These are phyloP conservation scores for Morone chrysops DNA, from an alignment of 2,113 vertebrate species.

Conservation along the genomic window DNA sequence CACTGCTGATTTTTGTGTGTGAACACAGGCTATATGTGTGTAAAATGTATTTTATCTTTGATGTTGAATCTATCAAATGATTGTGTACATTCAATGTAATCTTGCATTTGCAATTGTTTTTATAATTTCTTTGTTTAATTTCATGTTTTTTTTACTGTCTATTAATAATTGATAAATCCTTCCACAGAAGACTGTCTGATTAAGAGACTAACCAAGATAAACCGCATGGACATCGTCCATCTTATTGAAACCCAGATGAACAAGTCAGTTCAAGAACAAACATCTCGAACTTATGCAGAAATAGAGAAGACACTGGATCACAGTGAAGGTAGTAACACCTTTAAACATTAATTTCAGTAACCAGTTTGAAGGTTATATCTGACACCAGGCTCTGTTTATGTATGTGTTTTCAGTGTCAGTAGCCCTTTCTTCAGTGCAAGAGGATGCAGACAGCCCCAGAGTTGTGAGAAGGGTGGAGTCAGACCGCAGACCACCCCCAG, in stretches of 20 bases:
- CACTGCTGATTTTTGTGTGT: not conserved
- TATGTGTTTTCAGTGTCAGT: constrained; percentile 70
- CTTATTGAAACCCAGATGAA: constrained; percentile 92
- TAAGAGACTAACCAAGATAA: constrained; percentile 95
- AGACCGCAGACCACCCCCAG: constrained; percentile 89
- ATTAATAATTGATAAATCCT: constrained; percentile 16
- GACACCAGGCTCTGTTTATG: not conserved
- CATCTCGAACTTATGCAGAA: constrained; percentile 88
- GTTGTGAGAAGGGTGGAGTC: constrained; percentile 79
- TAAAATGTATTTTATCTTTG: not conserved
- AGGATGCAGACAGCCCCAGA: constrained; percentile 87
- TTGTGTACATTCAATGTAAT: constrained; percentile 14
- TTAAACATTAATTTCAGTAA: not conserved
- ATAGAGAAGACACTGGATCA: constrained; percentile 95
- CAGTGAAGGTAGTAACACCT: constrained; percentile 89
- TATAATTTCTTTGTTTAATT: constrained; percentile 8
- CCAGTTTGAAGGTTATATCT: not conserved
- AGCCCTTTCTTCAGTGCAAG: constrained; percentile 93
- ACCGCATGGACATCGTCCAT: constrained; percentile 98
- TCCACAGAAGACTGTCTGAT: constrained; percentile 90
- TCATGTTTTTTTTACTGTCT: constrained; percentile 2
- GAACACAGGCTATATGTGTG: not conserved
- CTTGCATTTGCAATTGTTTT: not conserved
- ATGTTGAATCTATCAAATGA: not conserved
- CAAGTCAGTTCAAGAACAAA: constrained; percentile 86